Evolutionary conservation across 2,113 vertebrate genomes (phyloP), one percentile per base, ranked within the genome.

Genomic region (Nyctereutes procyonoides): DNA sequence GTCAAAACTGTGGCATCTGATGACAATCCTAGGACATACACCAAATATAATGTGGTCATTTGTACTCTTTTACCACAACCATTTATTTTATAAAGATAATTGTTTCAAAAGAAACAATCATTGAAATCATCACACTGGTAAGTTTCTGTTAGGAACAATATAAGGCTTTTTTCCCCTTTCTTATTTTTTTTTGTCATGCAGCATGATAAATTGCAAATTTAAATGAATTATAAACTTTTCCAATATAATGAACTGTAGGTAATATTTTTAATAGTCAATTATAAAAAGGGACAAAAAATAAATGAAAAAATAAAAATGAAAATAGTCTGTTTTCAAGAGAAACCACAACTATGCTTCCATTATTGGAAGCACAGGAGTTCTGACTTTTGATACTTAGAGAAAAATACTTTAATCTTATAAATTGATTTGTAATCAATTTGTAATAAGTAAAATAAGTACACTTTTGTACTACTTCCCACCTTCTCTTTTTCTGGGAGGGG

Each of bases 1-100:
- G 99, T 99, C 98, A 99, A 98, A 69, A 99, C 99, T 30, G 99
- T 99, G 2, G 99, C 99, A 87, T 99, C 99, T 30, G 99, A 99
- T 5, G 99, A 99, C 35, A 99, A 99, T 88, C 99, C 99, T 99
- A 38, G 5, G 90, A 17, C 0, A 63, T n/a, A 98, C 9, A 93
- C 1, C 82, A 69, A 60, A 93, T 0, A 92, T 16, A 93, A 32
- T n/a, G 20, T 19, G 56, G 24, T 48, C 32, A 53, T 15, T n/a
- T 48, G n/a, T n/a, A 12, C 60, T 67, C 58, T 56, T 81, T 43
- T 8, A 85, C 14, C 74, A 79, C 30, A 88, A 62, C 12, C 32
- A 53, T 35, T 71, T 35, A 20, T 26, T 88, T 43, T 26, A 10
- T n/a, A 87, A n/a, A n/a, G n/a, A n/a, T n/a, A n/a, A n/a, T n/a